Evolutionary conservation across 2,797 vertebrate species (phyloP).

Genomic region (Kryptolebias ocellatus): DNA sequence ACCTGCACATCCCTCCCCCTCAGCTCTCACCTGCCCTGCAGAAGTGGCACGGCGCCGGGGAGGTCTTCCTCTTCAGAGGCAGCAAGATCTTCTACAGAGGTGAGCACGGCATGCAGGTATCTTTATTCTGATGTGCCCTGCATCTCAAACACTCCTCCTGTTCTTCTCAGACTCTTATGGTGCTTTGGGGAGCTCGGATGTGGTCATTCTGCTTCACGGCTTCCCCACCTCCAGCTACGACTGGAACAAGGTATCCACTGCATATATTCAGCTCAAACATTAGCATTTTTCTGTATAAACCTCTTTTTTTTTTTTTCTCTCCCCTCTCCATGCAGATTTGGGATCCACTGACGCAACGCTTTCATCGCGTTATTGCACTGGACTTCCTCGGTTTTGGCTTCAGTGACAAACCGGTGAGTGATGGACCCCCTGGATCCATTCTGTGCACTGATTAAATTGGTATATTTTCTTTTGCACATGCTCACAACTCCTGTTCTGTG

Average conservation of each 20-base stretch:
- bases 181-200: constrained; percentile 88
- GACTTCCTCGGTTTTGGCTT: constrained; percentile 97
- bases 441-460: not conserved
- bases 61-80: constrained; percentile 86
- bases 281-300: too few species aligned
- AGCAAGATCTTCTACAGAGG: constrained; percentile 92
- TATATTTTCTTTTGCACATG: not conserved
- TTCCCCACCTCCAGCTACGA: constrained; percentile 96
- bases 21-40: constrained; percentile 88
- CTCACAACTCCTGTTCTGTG: not conserved
- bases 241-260: constrained; percentile 90
- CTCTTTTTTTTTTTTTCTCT: not conserved
- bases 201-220: constrained; percentile 90
- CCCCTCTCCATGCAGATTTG: constrained; percentile 83
- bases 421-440: not conserved
- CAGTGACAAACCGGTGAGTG: constrained; percentile 94
- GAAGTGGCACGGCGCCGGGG: constrained; percentile 86
- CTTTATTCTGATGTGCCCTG: not conserved
- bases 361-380: constrained; percentile 90
- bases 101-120: not conserved
- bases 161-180: constrained; percentile 84
- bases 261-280: not conserved
- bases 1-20: constrained; percentile 91
- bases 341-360: constrained; percentile 91
- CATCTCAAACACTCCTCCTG: not conserved